Conservation (phyloP, 2,797 vertebrate species). For the Atherinosoma microstoma region DNA sequence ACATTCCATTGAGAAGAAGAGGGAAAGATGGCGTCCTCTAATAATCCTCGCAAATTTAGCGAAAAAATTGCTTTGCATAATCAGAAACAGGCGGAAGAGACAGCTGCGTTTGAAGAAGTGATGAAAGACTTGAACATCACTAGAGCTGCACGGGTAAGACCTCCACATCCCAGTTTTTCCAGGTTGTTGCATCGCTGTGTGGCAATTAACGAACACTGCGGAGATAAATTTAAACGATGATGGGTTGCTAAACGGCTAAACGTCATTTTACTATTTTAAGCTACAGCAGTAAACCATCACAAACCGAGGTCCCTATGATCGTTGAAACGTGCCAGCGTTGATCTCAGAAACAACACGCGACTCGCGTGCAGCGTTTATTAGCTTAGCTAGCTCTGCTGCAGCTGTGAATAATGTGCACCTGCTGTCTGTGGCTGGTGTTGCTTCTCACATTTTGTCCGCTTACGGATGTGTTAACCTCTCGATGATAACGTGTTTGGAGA, state of each 20-base stretch:
- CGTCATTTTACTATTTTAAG: conserved; percentile 37
- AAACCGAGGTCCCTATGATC: neutral
- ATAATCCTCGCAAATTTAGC: conserved; percentile 99
- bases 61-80: conserved; percentile 98
- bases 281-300: conserved; percentile 13
- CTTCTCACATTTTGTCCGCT: conserved; percentile 39
- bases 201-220: conserved; percentile 68
- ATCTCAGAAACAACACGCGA: neutral
- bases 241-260: conserved; percentile 48
- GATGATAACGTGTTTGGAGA: neutral
- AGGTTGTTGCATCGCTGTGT: conserved; percentile 57
- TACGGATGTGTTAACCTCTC: conserved; percentile 10
- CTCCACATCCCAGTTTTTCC: conserved; percentile 32
- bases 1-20: conserved; percentile 90
- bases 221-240: conserved; percentile 38
- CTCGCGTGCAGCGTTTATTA: conserved; percentile 11
- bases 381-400: conserved; percentile 31
- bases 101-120: conserved; percentile 96
- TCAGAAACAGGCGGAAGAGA: conserved; percentile 97
- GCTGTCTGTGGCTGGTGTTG: conserved; percentile 34
- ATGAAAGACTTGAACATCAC: conserved; percentile 97
- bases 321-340: neutral
- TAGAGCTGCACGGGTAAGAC: conserved; percentile 94
- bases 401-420: conserved; percentile 63
- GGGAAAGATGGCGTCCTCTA: conserved; percentile 98